These are phyloP conservation scores for Periophthalmus magnuspinnatus DNA, from an alignment of 2,797 vertebrate genomes.

Conservation along the genomic window DNA sequence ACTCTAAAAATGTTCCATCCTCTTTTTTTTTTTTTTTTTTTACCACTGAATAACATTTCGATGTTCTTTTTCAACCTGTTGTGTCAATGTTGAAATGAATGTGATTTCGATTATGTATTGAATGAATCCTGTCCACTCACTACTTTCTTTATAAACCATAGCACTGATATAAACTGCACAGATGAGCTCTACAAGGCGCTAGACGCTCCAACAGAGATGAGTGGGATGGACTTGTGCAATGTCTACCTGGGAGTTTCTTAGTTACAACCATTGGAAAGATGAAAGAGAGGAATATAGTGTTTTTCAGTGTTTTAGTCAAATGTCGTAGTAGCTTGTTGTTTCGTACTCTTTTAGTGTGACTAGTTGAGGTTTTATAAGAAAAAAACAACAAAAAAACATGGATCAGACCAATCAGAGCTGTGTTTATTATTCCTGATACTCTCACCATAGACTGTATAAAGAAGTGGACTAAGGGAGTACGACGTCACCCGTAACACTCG, in stretches of 20 bases:
- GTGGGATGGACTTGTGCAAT: constrained; percentile 18
- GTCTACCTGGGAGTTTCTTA: constrained; percentile 15
- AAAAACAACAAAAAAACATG: too few species aligned
- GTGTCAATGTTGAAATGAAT: background rate
- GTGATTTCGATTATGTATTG: background rate
- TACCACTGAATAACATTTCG: background rate
- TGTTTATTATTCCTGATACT: too few species aligned
- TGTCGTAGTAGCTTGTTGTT: too few species aligned
- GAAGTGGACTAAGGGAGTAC: too few species aligned
- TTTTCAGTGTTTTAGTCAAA: too few species aligned
- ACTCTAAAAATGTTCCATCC: background rate
- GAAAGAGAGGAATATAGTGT: too few species aligned
- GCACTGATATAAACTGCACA: background rate
- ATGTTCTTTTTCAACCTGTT: background rate
- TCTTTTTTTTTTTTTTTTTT: background rate
- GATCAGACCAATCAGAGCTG: too few species aligned
- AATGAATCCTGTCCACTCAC: background rate
- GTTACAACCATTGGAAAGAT: too few species aligned
- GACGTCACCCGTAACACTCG: too few species aligned
- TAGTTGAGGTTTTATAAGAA: too few species aligned
- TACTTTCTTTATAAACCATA: background rate
- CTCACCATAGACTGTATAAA: too few species aligned
- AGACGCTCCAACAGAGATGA: constrained; percentile 28
- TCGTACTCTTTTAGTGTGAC: too few species aligned
- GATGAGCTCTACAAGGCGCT: constrained; percentile 14